Conservation (phyloP, 2,888 invertebrate species). For the Patella depressa region DNA sequence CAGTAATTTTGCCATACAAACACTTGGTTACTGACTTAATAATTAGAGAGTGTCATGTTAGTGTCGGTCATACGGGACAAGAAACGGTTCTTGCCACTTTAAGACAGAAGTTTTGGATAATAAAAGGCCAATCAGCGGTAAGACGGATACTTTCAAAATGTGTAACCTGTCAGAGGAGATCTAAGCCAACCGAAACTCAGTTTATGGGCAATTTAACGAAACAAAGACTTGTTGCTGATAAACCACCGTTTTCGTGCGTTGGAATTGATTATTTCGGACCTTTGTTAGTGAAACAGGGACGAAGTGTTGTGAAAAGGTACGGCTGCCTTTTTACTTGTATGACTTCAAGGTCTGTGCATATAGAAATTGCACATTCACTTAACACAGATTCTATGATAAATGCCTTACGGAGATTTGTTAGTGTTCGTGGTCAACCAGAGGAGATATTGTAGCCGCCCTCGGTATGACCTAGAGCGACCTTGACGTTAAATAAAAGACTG, state of each 20-base stretch:
- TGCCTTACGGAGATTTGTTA: too few relatives aligned
- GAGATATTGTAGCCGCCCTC: too few relatives aligned
- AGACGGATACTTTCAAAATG: not conserved
- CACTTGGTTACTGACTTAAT: not conserved
- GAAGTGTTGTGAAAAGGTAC: not conserved
- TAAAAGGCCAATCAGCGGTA: not conserved
- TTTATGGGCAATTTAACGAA: constrained; percentile 33
- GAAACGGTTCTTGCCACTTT: not conserved
- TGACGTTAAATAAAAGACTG: too few relatives aligned
- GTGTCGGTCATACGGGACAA: constrained; percentile 1
- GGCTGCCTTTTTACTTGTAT: not conserved
- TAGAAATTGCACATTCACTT: too few relatives aligned
- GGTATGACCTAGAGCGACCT: too few relatives aligned
- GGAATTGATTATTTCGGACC: constrained; percentile 42
- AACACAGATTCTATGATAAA: too few relatives aligned
- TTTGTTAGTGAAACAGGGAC: constrained; percentile 26
- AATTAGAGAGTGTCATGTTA: not conserved
- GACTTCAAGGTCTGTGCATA: too few relatives aligned
- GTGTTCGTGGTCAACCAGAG: too few relatives aligned
- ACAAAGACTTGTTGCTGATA: constrained; percentile 26
- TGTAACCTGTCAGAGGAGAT: not conserved
- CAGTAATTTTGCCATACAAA: not conserved
- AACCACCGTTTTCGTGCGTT: constrained; percentile 34
- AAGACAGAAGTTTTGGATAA: not conserved
- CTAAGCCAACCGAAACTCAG: constrained; percentile 4